These are phyloP conservation scores for Dermolepida albohirtum DNA, from an alignment of 2,888 invertebrate genomes.

Conservation along the genomic window DNA sequence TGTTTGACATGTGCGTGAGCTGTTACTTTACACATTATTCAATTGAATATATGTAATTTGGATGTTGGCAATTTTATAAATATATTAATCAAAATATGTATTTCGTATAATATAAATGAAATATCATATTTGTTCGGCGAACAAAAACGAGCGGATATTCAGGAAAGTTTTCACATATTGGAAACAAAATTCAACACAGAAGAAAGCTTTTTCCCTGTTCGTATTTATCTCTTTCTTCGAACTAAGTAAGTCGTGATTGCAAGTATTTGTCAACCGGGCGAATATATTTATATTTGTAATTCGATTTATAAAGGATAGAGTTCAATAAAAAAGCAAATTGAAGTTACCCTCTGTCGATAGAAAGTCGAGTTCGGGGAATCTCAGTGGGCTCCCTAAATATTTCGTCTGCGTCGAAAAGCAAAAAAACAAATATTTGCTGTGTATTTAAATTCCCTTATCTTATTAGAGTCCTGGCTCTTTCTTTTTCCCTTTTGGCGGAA, in stretches of 20 bases:
- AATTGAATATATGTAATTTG: too few relatives aligned
- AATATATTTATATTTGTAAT: slow-evolving; percentile 33
- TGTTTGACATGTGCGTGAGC: too few relatives aligned
- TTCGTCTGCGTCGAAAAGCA: slow-evolving; percentile 33
- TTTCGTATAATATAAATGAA: too few relatives aligned
- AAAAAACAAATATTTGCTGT: slow-evolving; percentile 52
- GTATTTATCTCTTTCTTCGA: too few relatives aligned
- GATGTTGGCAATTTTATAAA: too few relatives aligned
- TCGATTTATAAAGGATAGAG: slow-evolving; percentile 29
- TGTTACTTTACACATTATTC: too few relatives aligned
- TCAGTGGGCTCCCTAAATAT: slow-evolving; percentile 10
- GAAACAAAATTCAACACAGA: too few relatives aligned
- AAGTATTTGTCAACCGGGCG: slow-evolving; percentile 25
- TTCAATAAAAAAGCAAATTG: slow-evolving; percentile 25
- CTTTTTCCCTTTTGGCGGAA: slow-evolving; percentile 42
- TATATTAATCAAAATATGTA: too few relatives aligned
- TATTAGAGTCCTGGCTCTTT: slow-evolving; percentile 46
- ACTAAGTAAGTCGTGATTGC: slow-evolving; percentile 12
- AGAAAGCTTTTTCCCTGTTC: too few relatives aligned
- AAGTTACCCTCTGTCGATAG: slow-evolving; percentile 12
- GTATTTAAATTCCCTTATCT: slow-evolving; percentile 53
- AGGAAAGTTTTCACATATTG: too few relatives aligned
- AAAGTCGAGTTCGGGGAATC: slow-evolving; percentile 6
- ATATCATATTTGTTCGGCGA: too few relatives aligned
- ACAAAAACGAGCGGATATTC: too few relatives aligned